Base-by-base conservation (phyloP, 1,140 invertebrate species). In the Heterodera schachtii region DNA sequence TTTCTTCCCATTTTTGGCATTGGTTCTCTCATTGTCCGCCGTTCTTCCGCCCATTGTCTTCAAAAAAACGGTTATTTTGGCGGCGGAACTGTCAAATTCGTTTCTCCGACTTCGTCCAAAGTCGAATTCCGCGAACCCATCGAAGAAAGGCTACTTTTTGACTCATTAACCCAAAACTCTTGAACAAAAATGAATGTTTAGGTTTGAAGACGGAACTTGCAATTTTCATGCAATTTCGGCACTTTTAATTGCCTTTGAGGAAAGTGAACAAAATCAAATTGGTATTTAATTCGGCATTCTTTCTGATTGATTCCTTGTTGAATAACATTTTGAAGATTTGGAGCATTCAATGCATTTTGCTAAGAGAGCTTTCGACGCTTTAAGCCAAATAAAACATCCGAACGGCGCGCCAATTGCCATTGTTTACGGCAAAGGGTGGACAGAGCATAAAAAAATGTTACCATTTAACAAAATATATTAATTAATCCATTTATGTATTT, bases 201-300 rank as follows among this genome's bases (percentile, higher is more conserved):
- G 95, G 87, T 96, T 96, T 92, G 96, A 98, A 92, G 95, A 97
- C 92, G 96, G 96, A 13, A 97, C 96, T 0, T 79, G 95, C 60
- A 92, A 95, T 64, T 98, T 95, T 91, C 90, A 97, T 31, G 94
- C 94, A 19, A 95, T 98, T 84, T 91, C 94, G 16, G 92, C 94
- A 2, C 88, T 98, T 3, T 92, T 93, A 82, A 93, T 95, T 91
- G 95, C 95, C 60, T 94, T 97, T 86, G 93, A 94, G 79, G 91
- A 92, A 81, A 81, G 95, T 80, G 80, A 90, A 21, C 84, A 83
- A 71, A 82, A 66, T 31, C 91, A 67, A 88, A 8, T 87, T 83
- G 90, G 90, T 91, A 43, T 52, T 81, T 94, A n/a, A 70, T 3
- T 3, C n/a, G 31, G 31, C 31, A 31, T 31, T 31, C 31, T 31